Evolutionary conservation across 2,797 vertebrate genomes (phyloP), one percentile per base, ranked within the genome.

Genomic region (Oreochromis grahami): DNA sequence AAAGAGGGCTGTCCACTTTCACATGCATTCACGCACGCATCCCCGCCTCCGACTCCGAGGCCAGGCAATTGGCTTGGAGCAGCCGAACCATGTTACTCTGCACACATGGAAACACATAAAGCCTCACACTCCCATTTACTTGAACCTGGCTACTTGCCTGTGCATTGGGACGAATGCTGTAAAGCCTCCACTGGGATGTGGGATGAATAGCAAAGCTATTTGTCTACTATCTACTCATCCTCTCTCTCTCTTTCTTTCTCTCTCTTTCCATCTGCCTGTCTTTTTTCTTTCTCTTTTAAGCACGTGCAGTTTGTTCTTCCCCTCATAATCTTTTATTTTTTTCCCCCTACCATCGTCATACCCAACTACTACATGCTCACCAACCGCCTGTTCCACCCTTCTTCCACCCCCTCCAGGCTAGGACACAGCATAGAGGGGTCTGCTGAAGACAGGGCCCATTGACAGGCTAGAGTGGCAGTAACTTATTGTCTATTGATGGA

Each of bases 401-500:
- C 80, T 85, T 72, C 56, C 78, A 74, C 43, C 77, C 63, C 82
- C 83, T 79, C 60, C 78, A 45, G 76, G 81, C 87, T 84, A 79
- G 84, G 84, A 93, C 91, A 93, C 89, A 90, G 87, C 78, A 86
- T 79, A 84, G 89, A 92, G 95, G 94, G 95, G 94, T 91, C 90
- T 96, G 96, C 95, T 95, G 95, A 96, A 96, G 97, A 97, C 97
- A 96, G 96, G 96, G 94, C 93, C 96, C 96, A 97, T 97, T 97
- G 97, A 98, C 97, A 97, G 97, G 96, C 92, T 91, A 96, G 97
- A 97, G 97, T 96, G 94, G 97, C 96, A 97, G 98, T 98, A 97
- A 98, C 98, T 98, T 98, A 98, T 98, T 98, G 98, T 97, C 96
- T 97, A 96, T 98, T 97, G 97, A 98, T 98, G 97, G 96, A 93